A percentile compares a stretch with the other conserved stretches of the same genome.
Evolutionary conservation across 2,888 invertebrate genomes (phyloP).

Genomic region (Hirtodrosophila duncani): DNA sequence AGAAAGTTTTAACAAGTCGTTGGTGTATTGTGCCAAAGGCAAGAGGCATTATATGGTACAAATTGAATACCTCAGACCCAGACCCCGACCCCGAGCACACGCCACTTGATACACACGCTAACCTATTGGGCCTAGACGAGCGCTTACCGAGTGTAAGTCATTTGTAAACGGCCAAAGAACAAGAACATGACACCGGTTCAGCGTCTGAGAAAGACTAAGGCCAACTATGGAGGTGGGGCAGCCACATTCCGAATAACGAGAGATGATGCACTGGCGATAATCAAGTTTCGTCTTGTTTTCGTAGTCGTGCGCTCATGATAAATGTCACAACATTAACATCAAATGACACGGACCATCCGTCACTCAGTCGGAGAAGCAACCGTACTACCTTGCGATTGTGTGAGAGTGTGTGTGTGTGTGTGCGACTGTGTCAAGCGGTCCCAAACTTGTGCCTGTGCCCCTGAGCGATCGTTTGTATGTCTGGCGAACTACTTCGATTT

Average conservation of each 20-base stretch:
- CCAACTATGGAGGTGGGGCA: constrained; percentile 35
- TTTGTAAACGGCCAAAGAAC: constrained; percentile 54
- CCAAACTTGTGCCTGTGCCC: constrained; percentile 36
- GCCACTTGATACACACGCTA: constrained; percentile 53
- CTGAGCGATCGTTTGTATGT: constrained; percentile 50
- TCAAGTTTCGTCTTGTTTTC: constrained; percentile 71
- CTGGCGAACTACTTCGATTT: constrained; percentile 59
- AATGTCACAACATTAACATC: constrained; percentile 78
- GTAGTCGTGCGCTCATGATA: constrained; percentile 75
- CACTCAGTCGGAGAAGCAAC: constrained; percentile 74
- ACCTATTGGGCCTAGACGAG: constrained; percentile 34
- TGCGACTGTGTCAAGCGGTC: constrained; percentile 32
- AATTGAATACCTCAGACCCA: constrained; percentile 39
- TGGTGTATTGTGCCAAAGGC: background rate
- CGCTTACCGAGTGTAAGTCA: constrained; percentile 58
- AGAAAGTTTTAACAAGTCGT: constrained; percentile 25
- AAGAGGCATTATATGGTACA: constrained; percentile 7
- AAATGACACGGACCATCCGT: constrained; percentile 78
- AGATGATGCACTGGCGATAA: constrained; percentile 72
- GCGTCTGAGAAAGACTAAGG: background rate
- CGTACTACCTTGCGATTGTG: constrained; percentile 13
- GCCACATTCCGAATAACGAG: constrained; percentile 52
- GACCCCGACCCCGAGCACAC: constrained; percentile 72
- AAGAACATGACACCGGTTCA: constrained; percentile 27
- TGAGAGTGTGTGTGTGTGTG: background rate